These are phyloP conservation scores for Epinotia nisella DNA, from an alignment of 2,888 invertebrate genomes.

Conservation along the genomic window DNA sequence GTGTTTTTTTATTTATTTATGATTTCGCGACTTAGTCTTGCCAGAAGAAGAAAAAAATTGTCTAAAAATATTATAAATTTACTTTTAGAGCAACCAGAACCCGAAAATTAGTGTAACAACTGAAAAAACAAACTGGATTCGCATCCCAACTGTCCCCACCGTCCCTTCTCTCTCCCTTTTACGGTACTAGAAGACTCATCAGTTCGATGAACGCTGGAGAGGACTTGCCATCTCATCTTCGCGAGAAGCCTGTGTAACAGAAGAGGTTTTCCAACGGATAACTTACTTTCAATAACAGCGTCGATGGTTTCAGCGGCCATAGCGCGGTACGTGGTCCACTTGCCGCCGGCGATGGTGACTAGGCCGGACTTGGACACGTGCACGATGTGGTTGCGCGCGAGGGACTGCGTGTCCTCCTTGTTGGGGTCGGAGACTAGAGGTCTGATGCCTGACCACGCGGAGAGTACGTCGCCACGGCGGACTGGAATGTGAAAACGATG, in stretches of 20 bases:
- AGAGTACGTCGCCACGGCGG: slow-evolving; percentile 98
- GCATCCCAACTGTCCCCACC: too few relatives aligned
- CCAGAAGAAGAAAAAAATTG: too few relatives aligned
- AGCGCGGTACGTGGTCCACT: slow-evolving; percentile 99
- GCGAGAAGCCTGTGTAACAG: not conserved
- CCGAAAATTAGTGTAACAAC: too few relatives aligned
- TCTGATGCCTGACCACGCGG: slow-evolving; percentile 99
- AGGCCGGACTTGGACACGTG: slow-evolving; percentile 96
- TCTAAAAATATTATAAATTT: too few relatives aligned
- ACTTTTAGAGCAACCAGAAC: too few relatives aligned
- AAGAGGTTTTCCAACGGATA: not conserved
- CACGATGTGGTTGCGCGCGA: slow-evolving; percentile 99
- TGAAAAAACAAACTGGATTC: too few relatives aligned
- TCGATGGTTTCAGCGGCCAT: slow-evolving; percentile 99
- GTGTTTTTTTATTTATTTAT: too few relatives aligned
- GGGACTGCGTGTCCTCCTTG: slow-evolving; percentile 97
- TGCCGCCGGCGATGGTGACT: slow-evolving; percentile 99
- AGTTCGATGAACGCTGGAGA: not conserved
- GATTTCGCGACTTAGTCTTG: too few relatives aligned
- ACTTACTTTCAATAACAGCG: slow-evolving; percentile 89
- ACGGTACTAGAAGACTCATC: too few relatives aligned
- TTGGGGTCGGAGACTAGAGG: slow-evolving; percentile 99
- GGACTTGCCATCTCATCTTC: not conserved
- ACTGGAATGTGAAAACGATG: slow-evolving; percentile 79
- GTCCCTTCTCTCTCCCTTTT: too few relatives aligned